A percentile compares a stretch with the other conserved stretches of the same genome.
Evolutionary conservation across 1,140 invertebrate genomes (phyloP).

Genomic region (Helicoverpa zea): DNA sequence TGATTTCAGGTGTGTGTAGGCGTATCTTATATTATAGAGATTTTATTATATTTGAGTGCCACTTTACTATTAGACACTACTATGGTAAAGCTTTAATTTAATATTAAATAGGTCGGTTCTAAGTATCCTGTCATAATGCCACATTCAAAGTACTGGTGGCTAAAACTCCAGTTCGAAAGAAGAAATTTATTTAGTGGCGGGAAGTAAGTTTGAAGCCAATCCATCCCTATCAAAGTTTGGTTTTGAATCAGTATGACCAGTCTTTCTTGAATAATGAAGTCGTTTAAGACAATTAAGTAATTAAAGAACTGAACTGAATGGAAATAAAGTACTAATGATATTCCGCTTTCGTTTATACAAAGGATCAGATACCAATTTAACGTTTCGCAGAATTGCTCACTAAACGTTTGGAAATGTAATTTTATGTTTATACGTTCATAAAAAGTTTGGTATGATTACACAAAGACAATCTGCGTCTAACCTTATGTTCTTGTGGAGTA

Average conservation of each 20-base stretch:
- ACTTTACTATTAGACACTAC: neutral
- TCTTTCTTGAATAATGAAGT: slow-evolving; percentile 4
- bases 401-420: neutral
- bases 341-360: slow-evolving; percentile 1
- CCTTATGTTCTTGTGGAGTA: neutral
- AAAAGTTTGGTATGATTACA: slow-evolving; percentile 16
- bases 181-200: no score
- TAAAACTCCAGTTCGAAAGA: no score
- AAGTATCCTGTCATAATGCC: no score
- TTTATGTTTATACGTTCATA: slow-evolving; percentile 21
- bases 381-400: neutral
- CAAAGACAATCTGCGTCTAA: slow-evolving; percentile 19
- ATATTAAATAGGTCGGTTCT: no score
- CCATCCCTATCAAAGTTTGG: slow-evolving; percentile 12
- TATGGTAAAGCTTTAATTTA: no score
- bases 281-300: slow-evolving; percentile 2
- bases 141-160: no score
- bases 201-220: no score
- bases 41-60: neutral
- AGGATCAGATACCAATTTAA: slow-evolving; percentile 25
- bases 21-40: slow-evolving; percentile 1
- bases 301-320: slow-evolving; percentile 5
- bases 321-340: slow-evolving; percentile 25
- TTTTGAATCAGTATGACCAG: slow-evolving; percentile 14
- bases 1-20: neutral